Base-by-base conservation (phyloP, 2,797 vertebrate species). In the Heterohyrax brucei region DNA sequence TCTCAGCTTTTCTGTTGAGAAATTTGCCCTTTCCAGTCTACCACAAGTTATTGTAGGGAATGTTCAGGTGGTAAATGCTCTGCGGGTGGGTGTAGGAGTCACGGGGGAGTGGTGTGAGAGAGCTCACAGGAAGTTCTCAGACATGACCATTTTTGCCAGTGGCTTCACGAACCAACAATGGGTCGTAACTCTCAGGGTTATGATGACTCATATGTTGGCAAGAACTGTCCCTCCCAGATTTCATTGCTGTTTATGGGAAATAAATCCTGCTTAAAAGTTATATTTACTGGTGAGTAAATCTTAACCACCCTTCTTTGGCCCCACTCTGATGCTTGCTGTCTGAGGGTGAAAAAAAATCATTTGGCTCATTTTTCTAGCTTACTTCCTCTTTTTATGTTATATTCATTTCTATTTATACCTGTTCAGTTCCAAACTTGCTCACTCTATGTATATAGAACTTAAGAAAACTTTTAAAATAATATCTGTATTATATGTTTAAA, bases 171-270 rank as follows among this genome's bases (percentile, higher is more conserved):
- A 73, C 81, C 72, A 46, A 79, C 70, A 50, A 18, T 44, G 84
- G 14, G 24, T 24, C 90, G 85, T 19, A 22, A 44, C 50, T 76
- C 88, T 94, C 53, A 53, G 33, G 18, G 59, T 82, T 16, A 33
- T 50, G 75, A 9, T 94, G 95, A 96, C 89, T 91, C 96, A 96
- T 0, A 12, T 0, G 0, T 39, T 44, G 22, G 61, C 73, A 48
- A 76, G 95, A 86, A 44, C 7, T 2, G n/a, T 70, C 80, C 72
- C 83, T 91, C 87, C 95, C 83, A 33, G 80, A 28, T n/a, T 8
- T 44, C 79, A 5, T 24, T 64, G 61, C n/a, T 10, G 12, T 68
- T 92, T 78, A 82, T 84, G 89, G 87, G 96, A 92, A 96, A 81
- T 33, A 48, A 85, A 13, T 4, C 8, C 39, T 50, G 82, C 82